These are phyloP conservation scores for Lymantria monacha DNA, from an alignment of 2,888 invertebrate species.

Conservation along the genomic window DNA sequence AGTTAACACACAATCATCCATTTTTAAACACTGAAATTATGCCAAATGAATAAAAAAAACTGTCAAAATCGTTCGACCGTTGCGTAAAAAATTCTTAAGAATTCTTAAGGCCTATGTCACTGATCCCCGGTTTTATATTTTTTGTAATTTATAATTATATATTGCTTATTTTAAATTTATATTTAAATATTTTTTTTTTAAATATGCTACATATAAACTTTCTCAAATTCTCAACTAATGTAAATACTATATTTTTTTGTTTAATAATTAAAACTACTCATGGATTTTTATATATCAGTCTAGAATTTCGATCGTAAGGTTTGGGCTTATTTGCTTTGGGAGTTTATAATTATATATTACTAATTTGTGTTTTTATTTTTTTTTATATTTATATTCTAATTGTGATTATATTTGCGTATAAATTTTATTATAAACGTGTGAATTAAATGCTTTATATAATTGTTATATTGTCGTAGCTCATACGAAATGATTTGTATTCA, in stretches of 20 bases:
- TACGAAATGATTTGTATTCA: constrained; percentile 53
- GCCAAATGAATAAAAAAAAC: constrained; percentile 36
- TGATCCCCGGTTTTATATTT: constrained; percentile 73
- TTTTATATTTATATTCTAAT: constrained; percentile 47
- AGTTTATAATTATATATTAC: constrained; percentile 46
- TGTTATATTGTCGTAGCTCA: constrained; percentile 63
- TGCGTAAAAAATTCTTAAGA: constrained; percentile 68
- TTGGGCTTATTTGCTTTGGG: constrained; percentile 70
- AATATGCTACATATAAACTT: constrained; percentile 62
- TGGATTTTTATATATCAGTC: constrained; percentile 80
- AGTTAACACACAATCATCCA: constrained; percentile 47
- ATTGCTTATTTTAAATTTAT: constrained; percentile 49
- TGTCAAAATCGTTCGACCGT: constrained; percentile 71
- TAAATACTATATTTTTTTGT: constrained; percentile 73
- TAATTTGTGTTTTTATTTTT: constrained; percentile 54
- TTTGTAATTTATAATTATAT: constrained; percentile 28
- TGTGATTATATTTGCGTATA: constrained; percentile 71
- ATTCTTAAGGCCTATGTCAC: constrained; percentile 70
- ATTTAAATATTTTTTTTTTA: constrained; percentile 43
- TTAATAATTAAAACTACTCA: constrained; percentile 49
- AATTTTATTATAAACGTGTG: constrained; percentile 55
- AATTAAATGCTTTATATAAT: constrained; percentile 33
- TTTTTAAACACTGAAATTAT: constrained; percentile 54
- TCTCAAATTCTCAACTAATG: constrained; percentile 82
- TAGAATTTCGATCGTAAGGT: constrained; percentile 79